Evolutionary conservation across 2,888 invertebrate species (phyloP).

Genomic region (Ophion costatus): DNA sequence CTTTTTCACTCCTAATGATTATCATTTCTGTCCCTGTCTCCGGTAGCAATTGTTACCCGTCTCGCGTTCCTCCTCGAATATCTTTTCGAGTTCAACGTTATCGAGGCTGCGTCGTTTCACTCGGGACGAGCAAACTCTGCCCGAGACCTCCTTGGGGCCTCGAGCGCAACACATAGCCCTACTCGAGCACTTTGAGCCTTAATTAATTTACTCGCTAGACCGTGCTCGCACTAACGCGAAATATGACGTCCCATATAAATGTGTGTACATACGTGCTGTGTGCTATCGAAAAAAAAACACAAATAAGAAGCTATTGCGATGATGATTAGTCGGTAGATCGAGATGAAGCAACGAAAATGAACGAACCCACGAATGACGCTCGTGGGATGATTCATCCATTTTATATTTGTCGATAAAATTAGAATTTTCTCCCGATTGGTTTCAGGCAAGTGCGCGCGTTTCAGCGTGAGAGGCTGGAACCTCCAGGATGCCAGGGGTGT

Average conservation of each 20-base stretch:
- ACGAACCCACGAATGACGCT: background rate
- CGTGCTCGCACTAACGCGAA: constrained; percentile 66
- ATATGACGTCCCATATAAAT: constrained; percentile 72
- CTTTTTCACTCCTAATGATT: background rate
- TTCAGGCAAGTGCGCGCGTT: constrained; percentile 74
- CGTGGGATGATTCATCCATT: background rate
- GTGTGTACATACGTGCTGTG: constrained; percentile 71
- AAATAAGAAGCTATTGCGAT: background rate
- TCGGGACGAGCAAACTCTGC: constrained; percentile 55
- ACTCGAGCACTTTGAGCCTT: constrained; percentile 71
- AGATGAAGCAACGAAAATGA: background rate
- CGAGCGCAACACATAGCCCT: constrained; percentile 74
- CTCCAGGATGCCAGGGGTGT: constrained; percentile 83
- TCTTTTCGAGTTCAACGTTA: constrained; percentile 17
- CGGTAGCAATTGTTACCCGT: background rate
- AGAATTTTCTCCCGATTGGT: constrained; percentile 30
- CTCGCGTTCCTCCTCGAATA: constrained; percentile 9
- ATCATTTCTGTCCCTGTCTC: background rate
- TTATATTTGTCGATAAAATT: background rate
- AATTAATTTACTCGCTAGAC: constrained; percentile 80
- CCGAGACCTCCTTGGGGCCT: constrained; percentile 80
- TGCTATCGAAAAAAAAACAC: background rate
- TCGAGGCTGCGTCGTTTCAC: constrained; percentile 19
- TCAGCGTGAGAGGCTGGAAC: constrained; percentile 82
- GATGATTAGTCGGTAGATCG: background rate